Conservation (phyloP, 2,797 vertebrate genomes). For the Brachymystax lenok region DNA sequence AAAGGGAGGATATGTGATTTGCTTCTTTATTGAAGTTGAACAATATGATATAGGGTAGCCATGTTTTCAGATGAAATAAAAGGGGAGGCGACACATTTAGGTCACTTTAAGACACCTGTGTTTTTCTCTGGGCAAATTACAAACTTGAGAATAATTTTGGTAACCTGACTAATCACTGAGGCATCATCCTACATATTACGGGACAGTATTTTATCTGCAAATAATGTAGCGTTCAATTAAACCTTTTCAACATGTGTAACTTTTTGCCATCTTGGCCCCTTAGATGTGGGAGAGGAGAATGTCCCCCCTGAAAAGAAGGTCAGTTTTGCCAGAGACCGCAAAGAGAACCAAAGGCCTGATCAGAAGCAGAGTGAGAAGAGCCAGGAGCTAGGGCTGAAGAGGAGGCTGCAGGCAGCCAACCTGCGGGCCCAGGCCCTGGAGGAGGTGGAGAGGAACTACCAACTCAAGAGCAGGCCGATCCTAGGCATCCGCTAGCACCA, state of each 20-base stretch:
- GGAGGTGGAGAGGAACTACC: constrained; percentile 80
- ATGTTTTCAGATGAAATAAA: constrained; percentile 4
- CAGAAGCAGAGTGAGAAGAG: constrained; percentile 46
- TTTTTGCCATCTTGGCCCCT: constrained; percentile 28
- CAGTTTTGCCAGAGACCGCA: constrained; percentile 80
- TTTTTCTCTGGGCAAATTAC: not conserved
- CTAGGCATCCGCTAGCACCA: constrained; percentile 83
- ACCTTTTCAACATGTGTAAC: constrained; percentile 8
- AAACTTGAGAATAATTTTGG: not conserved
- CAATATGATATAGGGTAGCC: not conserved
- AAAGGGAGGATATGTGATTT: not conserved
- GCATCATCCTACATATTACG: constrained; percentile 22
- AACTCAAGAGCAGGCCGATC: constrained; percentile 83
- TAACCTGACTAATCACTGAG: not conserved
- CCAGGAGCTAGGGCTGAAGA: constrained; percentile 73
- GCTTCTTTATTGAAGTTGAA: not conserved
- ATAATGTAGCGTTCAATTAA: not conserved
- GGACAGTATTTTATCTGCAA: not conserved
- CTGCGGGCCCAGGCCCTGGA: constrained; percentile 76
- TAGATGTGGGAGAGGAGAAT: constrained; percentile 71
- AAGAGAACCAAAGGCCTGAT: constrained; percentile 76
- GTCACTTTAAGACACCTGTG: not conserved
- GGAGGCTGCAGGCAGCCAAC: constrained; percentile 80
- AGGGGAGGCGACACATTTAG: not conserved
- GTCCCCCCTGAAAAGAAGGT: constrained; percentile 82